phyloP scores from a whole-genome alignment of 2,797 vertebrate species.

The Chromobotia macracanthus region DNA sequence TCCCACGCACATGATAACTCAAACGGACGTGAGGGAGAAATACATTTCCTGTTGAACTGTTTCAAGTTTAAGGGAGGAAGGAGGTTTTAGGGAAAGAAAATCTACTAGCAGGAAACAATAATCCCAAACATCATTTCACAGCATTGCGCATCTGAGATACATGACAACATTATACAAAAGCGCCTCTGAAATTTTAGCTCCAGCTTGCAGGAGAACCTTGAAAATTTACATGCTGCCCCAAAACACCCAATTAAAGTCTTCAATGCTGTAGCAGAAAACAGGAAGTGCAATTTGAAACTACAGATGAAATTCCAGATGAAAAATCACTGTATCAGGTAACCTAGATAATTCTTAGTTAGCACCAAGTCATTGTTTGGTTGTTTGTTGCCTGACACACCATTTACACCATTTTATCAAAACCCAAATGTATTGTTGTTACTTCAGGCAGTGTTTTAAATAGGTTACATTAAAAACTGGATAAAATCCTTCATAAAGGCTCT shows the following conservation, averaged over 20 bases:
- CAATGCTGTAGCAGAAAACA: neutral
- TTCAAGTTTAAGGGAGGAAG: neutral
- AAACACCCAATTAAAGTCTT: neutral
- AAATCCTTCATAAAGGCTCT: neutral
- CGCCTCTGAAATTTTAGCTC: neutral
- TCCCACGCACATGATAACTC: neutral
- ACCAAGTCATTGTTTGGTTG: too few species aligned
- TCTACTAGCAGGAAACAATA: neutral
- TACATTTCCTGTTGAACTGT: constrained; percentile 4
- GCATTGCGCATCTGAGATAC: neutral
- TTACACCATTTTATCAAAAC: neutral
- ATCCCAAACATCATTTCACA: neutral
- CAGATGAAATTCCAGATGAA: neutral
- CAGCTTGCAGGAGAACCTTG: neutral
- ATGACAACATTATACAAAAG: constrained; percentile 7
- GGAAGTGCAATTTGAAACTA: neutral
- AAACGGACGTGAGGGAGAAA: neutral
- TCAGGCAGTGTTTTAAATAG: constrained; percentile 1
- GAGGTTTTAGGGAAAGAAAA: neutral
- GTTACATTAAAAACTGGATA: neutral
- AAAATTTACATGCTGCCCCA: constrained; percentile 7
- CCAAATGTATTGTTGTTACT: constrained; percentile 11
- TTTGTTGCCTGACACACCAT: neutral
- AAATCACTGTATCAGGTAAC: neutral
- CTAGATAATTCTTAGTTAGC: neutral